Evolutionary conservation across 1,140 invertebrate species (phyloP).

Genomic region (Drosophila hydei): DNA sequence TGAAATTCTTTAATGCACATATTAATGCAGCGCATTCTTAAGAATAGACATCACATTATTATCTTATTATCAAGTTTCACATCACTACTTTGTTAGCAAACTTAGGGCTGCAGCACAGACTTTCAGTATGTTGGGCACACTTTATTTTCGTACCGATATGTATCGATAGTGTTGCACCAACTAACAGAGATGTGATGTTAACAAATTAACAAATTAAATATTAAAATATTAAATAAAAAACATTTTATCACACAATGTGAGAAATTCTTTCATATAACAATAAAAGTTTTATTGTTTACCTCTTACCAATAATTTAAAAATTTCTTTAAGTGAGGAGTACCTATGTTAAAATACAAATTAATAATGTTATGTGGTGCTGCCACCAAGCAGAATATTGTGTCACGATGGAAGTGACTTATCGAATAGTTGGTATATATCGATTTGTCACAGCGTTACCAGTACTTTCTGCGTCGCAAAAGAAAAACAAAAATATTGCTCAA

Average conservation of each 20-base stretch:
- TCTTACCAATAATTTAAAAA: neutral
- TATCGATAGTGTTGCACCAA: slow-evolving; percentile 13
- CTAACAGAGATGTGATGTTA: neutral
- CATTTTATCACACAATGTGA: too few relatives aligned
- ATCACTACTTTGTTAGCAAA: slow-evolving; percentile 34
- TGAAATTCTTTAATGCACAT: slow-evolving; percentile 24
- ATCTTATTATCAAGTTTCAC: slow-evolving; percentile 40
- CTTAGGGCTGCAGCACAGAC: slow-evolving; percentile 19
- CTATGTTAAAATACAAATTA: neutral
- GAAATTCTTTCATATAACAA: too few relatives aligned
- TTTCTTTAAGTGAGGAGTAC: neutral
- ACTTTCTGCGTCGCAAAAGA: slow-evolving; percentile 31
- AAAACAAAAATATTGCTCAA: slow-evolving; percentile 35
- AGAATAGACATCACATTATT: slow-evolving; percentile 41
- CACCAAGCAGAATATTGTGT: neutral
- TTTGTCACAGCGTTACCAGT: slow-evolving; percentile 31
- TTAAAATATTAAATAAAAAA: too few relatives aligned
- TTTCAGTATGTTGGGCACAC: neutral
- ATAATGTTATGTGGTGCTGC: slow-evolving; percentile 7
- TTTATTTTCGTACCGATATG: neutral
- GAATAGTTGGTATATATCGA: slow-evolving; percentile 28
- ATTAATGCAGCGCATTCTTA: slow-evolving; percentile 40
- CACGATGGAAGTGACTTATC: slow-evolving; percentile 1
- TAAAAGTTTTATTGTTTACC: too few relatives aligned
- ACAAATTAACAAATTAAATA: neutral